Base-by-base conservation (phyloP, 2,113 vertebrate species). In the Trematocara zebra region DNA sequence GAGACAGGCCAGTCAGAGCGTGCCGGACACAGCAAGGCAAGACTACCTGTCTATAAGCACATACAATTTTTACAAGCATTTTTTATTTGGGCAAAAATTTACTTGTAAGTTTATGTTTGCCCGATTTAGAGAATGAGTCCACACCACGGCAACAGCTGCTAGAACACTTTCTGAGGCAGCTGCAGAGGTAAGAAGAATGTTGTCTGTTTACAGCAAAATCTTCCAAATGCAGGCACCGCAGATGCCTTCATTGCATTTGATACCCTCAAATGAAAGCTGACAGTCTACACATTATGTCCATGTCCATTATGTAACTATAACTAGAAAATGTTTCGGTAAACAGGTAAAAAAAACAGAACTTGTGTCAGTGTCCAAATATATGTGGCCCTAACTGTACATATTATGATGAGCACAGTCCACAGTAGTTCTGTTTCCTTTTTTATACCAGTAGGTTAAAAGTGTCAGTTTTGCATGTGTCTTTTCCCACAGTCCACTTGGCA, bases 71-170 rank as follows among this genome's bases (percentile, higher is more conserved):
- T 8, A 4, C 5, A 72, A 81, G 44, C 44, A 76, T 76, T 51
- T 49, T 61, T 51, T 51, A 33, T 76, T 51, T 31, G 72, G 26
- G 72, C 6, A 31, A n/a, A 31, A 51, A 76, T 76, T 51, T 33
- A 76, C 44, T 76, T 51, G 26, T 51, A n/a, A 51, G 72, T 5
- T 23, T 20, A 9, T 85, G 89, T 89, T 90, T 93, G 15, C 80
- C 78, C 72, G 18, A 93, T 96, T 91, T 94, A 96, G 99, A 99
- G 92, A 98, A 94, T 14, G 98, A 99, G 90, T 98, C 96, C 74
- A 98, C 98, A 1, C 99, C 98, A 0, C 97, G 99, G 20, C 98
- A 99, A 85, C 98, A 98, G 23, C 96, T 99, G 28, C 92, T 99
- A 11, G 98, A 99, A 81, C 98, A 99, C 91, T 99, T 99, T 84